These are phyloP conservation scores for Melozone crissalis DNA, from an alignment of 2,113 vertebrate species.

Conservation along the genomic window DNA sequence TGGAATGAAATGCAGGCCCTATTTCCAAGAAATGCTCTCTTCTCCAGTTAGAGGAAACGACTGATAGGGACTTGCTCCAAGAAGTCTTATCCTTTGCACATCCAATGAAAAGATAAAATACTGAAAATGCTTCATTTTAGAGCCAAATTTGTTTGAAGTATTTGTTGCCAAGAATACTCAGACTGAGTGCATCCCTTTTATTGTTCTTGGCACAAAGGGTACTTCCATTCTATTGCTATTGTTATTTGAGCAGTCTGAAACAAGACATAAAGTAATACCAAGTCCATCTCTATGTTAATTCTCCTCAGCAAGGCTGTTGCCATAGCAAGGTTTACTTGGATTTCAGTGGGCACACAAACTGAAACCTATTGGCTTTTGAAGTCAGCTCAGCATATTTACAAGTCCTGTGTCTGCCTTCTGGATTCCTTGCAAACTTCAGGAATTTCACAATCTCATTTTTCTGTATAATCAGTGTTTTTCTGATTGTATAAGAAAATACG, in stretches of 20 bases:
- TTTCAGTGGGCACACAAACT: background rate
- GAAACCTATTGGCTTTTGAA: conserved; percentile 7
- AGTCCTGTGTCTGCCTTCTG: background rate
- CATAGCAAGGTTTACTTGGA: conserved; percentile 4
- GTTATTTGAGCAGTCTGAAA: conserved; percentile 57
- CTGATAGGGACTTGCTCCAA: background rate
- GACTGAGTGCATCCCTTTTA: conserved; percentile 42
- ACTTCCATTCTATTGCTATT: conserved; percentile 48
- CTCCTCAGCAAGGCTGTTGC: conserved; percentile 2
- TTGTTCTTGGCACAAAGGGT: conserved; percentile 50
- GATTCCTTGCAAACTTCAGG: background rate
- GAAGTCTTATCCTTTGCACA: background rate
- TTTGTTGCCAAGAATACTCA: conserved; percentile 54
- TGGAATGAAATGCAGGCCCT: background rate
- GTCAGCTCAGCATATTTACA: background rate
- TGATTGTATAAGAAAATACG: background rate
- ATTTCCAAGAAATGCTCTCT: background rate
- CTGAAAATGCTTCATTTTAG: conserved; percentile 28
- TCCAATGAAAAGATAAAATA: background rate
- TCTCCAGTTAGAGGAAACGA: background rate
- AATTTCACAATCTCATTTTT: background rate
- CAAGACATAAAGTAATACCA: conserved; percentile 24
- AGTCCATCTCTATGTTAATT: conserved; percentile 14
- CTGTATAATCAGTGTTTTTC: background rate
- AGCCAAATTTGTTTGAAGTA: background rate